Conservation (phyloP, 2,888 invertebrate genomes). For the Tolmerus cingulatus region DNA sequence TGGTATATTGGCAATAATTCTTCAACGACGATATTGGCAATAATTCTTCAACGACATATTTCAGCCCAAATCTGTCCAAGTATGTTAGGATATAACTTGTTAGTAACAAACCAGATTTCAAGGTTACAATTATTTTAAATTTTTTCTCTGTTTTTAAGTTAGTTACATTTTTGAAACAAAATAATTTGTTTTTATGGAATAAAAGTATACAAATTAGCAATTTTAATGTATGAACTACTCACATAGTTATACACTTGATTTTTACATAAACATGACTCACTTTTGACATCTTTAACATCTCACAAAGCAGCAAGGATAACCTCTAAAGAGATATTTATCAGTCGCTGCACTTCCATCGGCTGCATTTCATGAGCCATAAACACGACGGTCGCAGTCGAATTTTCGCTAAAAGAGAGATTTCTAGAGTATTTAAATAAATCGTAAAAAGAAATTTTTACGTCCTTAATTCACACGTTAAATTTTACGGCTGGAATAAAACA, state of each 20-base stretch:
- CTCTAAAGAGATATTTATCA: background rate
- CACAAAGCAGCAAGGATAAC: background rate
- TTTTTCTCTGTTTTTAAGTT: no score
- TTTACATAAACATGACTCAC: background rate
- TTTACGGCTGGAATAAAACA: constrained; percentile 31
- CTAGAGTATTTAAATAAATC: constrained; percentile 31
- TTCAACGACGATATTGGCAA: no score
- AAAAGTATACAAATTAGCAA: no score
- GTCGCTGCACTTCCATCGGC: background rate
- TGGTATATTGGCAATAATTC: no score
- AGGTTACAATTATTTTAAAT: no score
- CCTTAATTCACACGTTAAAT: constrained; percentile 33
- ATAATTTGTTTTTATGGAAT: no score
- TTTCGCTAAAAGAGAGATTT: constrained; percentile 30
- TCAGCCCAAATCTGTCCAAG: no score
- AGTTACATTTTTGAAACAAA: no score
- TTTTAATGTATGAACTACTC: no score
- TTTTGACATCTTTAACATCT: background rate
- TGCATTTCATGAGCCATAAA: constrained; percentile 19
- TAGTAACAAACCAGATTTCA: no score
- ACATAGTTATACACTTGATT: background rate
- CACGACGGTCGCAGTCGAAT: background rate
- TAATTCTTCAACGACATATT: no score
- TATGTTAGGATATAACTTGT: no score
- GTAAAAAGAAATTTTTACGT: constrained; percentile 29